Evolutionary conservation across 2,888 invertebrate genomes (phyloP), one percentile per base, ranked within the genome.

Genomic region (Alloplasta piceator): DNA sequence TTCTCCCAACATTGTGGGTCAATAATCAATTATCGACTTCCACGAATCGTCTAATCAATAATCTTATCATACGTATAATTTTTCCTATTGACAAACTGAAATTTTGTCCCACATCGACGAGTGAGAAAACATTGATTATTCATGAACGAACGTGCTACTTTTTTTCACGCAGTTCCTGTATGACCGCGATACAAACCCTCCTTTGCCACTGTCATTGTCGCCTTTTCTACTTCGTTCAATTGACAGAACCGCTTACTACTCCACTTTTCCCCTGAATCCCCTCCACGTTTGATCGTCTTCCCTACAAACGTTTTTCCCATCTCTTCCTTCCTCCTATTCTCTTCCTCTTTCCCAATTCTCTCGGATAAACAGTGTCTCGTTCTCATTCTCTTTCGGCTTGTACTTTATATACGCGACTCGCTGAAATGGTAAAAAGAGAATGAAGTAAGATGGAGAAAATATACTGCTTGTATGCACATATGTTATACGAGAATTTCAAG

Each of bases 201-300:
- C n/a, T 39, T n/a, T 50, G 46, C 70, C 5, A 6, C 10, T 12
- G 9, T 10, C 10, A 60, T 39, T 52, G 5, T 16, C 16, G 61
- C 9, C 61, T 61, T 38, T 52, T 52, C 52, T 12, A 14, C 39
- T 48, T 16, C 12, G 36, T 43, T 64, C 36, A 12, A 26, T 56
- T 46, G 36, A 50, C n/a, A 5, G 12, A 12, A 50, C 50, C 50
- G 12, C 3, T 50, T 50, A 12, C 50, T 50, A n/a, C 5, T 5
- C 12, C 12, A 50, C 10, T 26, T 6, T 50, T 50, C 50, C 12
- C 50, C 50, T 50, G n/a, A 12, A 50, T 4, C 50, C 12, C 50
- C 2, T 12, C 4, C 4, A 50, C 50, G 48, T 38, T 48, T 58
- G 39, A 74, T 74, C 58, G 50, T 26, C 56, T 56, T 64, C 46